Evolutionary conservation across 2,113 vertebrate species (phyloP).

Genomic region (Seriola rivoliana): DNA sequence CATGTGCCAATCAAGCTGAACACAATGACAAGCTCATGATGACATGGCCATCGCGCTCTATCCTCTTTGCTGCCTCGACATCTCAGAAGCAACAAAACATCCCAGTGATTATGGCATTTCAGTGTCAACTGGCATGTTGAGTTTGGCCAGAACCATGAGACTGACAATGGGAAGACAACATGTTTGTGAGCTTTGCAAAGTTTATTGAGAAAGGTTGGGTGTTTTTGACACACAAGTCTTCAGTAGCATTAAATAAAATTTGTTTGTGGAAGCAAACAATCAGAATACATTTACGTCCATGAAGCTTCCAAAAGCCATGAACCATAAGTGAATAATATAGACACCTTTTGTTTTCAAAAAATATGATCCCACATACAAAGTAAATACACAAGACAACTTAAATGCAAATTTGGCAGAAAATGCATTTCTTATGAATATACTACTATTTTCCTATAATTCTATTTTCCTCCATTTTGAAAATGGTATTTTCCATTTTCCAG

Average conservation of each 20-base stretch:
- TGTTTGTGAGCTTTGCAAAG: conserved; percentile 69
- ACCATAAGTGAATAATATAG: conserved; percentile 3
- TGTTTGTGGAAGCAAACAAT: conserved; percentile 56
- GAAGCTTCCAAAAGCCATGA: conserved; percentile 22
- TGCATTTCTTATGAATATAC: neutral
- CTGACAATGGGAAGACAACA: conserved; percentile 73
- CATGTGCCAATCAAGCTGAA: conserved; percentile 80
- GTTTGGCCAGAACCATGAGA: conserved; percentile 66
- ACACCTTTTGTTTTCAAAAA: neutral
- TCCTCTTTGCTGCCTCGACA: conserved; percentile 67
- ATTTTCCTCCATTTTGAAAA: conserved; percentile 50
- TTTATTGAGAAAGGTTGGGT: conserved; percentile 65
- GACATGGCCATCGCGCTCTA: conserved; percentile 72
- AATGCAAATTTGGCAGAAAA: conserved; percentile 15
- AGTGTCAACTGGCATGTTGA: conserved; percentile 80
- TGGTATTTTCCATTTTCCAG: conserved; percentile 48
- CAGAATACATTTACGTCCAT: conserved; percentile 57
- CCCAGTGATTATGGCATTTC: conserved; percentile 80
- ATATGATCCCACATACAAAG: neutral
- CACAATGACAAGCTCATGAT: conserved; percentile 76
- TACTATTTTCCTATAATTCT: neutral
- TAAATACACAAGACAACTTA: neutral
- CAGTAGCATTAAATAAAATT: conserved; percentile 41
- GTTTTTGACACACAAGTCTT: conserved; percentile 57
- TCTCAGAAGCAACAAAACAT: conserved; percentile 74